Conservation (phyloP, 2,797 vertebrate genomes). For the Petrocephalus sullivani region DNA sequence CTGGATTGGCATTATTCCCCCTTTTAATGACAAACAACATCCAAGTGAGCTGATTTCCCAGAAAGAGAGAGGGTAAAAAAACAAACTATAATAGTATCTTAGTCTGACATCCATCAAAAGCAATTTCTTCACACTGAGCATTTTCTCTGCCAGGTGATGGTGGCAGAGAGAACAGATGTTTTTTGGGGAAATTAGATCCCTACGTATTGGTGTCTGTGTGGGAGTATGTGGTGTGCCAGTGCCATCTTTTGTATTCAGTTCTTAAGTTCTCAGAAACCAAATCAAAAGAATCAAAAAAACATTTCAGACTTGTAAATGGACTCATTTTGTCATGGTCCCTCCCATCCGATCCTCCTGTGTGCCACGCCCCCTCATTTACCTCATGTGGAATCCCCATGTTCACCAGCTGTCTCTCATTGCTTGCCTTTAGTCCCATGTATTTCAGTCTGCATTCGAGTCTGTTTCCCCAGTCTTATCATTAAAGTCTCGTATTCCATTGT, state of each 20-base stretch:
- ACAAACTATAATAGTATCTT: background rate
- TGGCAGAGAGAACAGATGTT: background rate
- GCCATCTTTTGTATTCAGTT: background rate
- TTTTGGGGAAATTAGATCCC: background rate
- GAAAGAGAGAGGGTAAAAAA: background rate
- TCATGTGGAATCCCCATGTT: too few species aligned
- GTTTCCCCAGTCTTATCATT: too few species aligned
- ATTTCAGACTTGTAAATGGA: background rate
- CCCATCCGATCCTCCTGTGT: too few species aligned
- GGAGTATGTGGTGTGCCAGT: background rate
- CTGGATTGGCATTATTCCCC: background rate
- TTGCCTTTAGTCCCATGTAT: too few species aligned
- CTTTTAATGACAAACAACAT: slow-evolving; percentile 1
- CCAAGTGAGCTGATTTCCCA: background rate
- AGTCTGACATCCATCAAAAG: slow-evolving; percentile 10
- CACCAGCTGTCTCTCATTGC: too few species aligned
- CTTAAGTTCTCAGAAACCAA: background rate
- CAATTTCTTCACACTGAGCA: background rate
- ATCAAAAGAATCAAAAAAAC: background rate
- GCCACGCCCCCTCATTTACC: too few species aligned
- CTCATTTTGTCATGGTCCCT: background rate
- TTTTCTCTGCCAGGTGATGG: background rate
- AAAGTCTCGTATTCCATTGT: too few species aligned
- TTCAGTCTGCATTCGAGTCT: too few species aligned
- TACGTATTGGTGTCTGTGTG: background rate